Evolutionary conservation across 1,140 invertebrate genomes (phyloP).

Genomic region (Vollenhovia emeryi): DNA sequence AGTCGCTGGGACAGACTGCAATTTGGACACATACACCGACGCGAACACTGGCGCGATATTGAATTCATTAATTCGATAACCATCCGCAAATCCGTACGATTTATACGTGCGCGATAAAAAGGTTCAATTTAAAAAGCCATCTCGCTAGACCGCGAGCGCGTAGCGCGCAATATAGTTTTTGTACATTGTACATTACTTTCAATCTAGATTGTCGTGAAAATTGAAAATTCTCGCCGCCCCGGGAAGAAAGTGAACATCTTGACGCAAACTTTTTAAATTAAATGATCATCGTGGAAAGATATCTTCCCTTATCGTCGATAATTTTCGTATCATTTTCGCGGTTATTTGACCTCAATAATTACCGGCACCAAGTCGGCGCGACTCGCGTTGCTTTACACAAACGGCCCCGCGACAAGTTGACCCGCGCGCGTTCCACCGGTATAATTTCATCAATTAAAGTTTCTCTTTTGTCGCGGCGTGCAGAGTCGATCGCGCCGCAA

Average conservation of each 20-base stretch:
- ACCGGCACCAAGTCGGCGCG: neutral
- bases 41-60: neutral
- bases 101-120: neutral
- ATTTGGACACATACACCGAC: neutral
- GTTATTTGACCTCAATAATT: neutral
- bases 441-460: slow-evolving; percentile 5
- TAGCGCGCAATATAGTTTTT: neutral
- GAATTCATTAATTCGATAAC: slow-evolving; percentile 24
- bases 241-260: neutral
- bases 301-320: neutral
- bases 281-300: neutral
- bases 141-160: neutral
- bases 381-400: neutral
- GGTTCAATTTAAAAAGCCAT: slow-evolving; percentile 21
- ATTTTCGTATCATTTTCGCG: neutral
- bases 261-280: neutral
- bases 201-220: neutral
- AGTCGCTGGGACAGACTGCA: neutral
- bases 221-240: neutral
- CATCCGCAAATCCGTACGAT: neutral
- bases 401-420: neutral
- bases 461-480: neutral
- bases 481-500: neutral
- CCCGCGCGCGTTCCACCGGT: neutral
- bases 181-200: neutral